These are phyloP conservation scores for Marcusenius ussheri DNA, from an alignment of 2,113 vertebrate genomes.

Conservation along the genomic window DNA sequence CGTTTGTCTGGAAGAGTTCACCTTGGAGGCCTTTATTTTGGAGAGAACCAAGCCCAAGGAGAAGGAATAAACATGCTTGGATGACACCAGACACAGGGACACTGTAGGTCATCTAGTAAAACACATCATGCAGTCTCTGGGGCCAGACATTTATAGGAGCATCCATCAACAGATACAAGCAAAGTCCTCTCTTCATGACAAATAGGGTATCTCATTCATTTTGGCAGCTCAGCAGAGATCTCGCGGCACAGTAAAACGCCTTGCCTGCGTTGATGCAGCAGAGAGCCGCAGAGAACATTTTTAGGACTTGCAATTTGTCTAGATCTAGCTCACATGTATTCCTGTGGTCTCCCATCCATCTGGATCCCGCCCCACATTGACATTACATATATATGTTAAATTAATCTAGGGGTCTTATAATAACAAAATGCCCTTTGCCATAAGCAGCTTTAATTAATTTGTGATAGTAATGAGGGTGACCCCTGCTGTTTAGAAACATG, in stretches of 20 bases:
- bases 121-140: not conserved
- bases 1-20: not conserved
- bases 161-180: not conserved
- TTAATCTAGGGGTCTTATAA: slow-evolving; percentile 4
- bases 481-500: not conserved
- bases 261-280: not conserved
- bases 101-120: not conserved
- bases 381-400: not conserved
- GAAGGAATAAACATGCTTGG: not conserved
- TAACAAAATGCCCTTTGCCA: slow-evolving; percentile 2
- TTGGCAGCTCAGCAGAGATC: slow-evolving; percentile 1
- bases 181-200: slow-evolving; percentile 5
- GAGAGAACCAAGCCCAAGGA: not conserved
- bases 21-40: not conserved
- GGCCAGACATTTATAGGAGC: not conserved
- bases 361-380: not conserved
- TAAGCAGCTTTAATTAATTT: slow-evolving; percentile 7
- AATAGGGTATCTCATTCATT: not conserved
- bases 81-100: not conserved
- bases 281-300: not conserved
- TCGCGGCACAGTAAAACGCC: not conserved
- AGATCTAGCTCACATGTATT: not conserved
- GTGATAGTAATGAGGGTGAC: not conserved
- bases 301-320: not conserved
- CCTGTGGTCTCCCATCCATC: not conserved